These are phyloP conservation scores for Discoglossus pictus DNA, from an alignment of 2,797 vertebrate species.

Conservation along the genomic window DNA sequence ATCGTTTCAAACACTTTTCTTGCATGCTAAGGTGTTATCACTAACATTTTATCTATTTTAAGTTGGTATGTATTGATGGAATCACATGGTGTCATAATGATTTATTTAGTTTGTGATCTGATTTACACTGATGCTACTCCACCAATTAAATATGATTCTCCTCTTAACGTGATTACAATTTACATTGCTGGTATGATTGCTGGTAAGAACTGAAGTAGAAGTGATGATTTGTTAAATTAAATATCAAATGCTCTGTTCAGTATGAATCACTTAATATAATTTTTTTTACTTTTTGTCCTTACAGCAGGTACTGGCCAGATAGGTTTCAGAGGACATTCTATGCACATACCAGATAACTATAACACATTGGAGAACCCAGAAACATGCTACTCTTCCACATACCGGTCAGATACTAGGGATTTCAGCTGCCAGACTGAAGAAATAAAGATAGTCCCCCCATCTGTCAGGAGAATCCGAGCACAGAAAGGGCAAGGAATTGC, in stretches of 20 bases:
- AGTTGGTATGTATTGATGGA: no score
- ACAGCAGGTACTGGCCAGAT: conserved; percentile 74
- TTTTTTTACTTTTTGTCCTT: conserved; percentile 66
- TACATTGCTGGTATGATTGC: no score
- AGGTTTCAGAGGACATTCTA: conserved; percentile 81
- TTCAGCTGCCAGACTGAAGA: conserved; percentile 94
- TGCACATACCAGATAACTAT: conserved; percentile 86
- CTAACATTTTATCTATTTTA: neutral
- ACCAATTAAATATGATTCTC: no score
- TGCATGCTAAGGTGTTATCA: conserved; percentile 14
- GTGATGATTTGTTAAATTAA: no score
- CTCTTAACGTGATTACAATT: no score
- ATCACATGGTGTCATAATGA: no score
- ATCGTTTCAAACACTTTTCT: no score
- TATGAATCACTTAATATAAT: no score
- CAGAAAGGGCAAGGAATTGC: conserved; percentile 94
- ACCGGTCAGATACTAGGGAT: conserved; percentile 82
- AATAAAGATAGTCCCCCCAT: conserved; percentile 89
- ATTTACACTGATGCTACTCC: no score
- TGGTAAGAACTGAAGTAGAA: no score
- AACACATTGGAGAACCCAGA: conserved; percentile 82
- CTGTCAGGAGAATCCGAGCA: conserved; percentile 91
- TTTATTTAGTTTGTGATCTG: no score
- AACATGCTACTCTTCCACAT: conserved; percentile 70
- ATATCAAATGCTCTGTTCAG: neutral